Conservation (phyloP, 2,113 vertebrate species). For the Sander lucioperca region DNA sequence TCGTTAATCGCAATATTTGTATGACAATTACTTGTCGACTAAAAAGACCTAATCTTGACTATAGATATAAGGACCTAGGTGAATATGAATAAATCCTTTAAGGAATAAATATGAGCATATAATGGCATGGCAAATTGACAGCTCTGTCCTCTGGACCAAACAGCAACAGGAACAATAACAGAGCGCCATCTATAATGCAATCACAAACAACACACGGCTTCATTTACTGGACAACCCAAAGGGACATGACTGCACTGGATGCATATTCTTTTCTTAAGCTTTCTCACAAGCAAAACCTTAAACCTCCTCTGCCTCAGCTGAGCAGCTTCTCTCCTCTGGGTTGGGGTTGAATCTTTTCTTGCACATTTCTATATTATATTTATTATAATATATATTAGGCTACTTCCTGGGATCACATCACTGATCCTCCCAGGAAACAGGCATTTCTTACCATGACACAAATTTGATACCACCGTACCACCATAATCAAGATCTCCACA, state of each 20-base stretch:
- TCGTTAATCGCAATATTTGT: no score
- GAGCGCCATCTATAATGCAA: constrained; percentile 17
- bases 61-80: no score
- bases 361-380: neutral
- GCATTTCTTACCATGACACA: neutral
- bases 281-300: constrained; percentile 23
- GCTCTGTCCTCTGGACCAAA: neutral
- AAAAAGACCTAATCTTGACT: no score
- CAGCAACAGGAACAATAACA: neutral
- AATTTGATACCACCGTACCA: neutral
- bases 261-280: constrained; percentile 32
- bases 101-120: no score
- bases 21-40: no score
- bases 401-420: neutral
- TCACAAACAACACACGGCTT: constrained; percentile 32
- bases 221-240: constrained; percentile 22
- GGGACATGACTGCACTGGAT: constrained; percentile 13
- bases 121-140: no score
- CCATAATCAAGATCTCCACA: no score
- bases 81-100: no score
- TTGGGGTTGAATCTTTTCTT: neutral
- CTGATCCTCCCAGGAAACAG: neutral
- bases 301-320: constrained; percentile 15
- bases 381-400: neutral
- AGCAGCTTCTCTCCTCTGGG: neutral